Evolutionary conservation across 2,888 invertebrate genomes (phyloP), one percentile per base, ranked within the genome.

Genomic region (Dorcus hopei): DNA sequence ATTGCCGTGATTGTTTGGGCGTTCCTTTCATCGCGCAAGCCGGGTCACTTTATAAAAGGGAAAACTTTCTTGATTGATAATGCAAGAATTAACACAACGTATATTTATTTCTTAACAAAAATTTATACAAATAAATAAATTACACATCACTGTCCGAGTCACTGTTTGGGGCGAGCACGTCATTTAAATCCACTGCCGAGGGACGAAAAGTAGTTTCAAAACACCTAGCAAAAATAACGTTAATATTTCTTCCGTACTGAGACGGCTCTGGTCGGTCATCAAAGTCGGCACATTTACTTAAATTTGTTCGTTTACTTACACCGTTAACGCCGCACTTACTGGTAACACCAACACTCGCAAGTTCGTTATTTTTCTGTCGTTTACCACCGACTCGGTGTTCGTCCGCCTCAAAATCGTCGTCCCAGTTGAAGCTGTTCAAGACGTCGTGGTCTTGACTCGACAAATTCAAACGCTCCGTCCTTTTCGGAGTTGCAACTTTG

Each of bases 151-250:
- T 70, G 58, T 76, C 75, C 6, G 72, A 67, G 65, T 91, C 91
- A 1, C 90, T 89, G 73, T 90, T 87, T 58, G 85, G 85, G n/a
- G 86, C 90, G 67, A 88, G 80, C 43, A 89, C 79, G 49, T 79
- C 78, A 66, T 85, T 82, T 41, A 86, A 81, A 59, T 83, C 82
- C 45, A 80, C 65, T 61, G 72, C 74, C 65, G 80, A 80, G 7
- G 85, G 83, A 68, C 88, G 83, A 70, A 85, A 87, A n/a, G 90
- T 90, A 47, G 83, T 80, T 75, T 90, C 87, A 76, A 89, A 90
- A 74, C 90, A 90, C 59, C 88, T 83, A 61, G 84, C 84, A 70
- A 91, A 91, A 54, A 90, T 84, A 1, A 83, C 79, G 70, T 85
- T 83, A 0, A 87, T 80, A 33, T 33, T 33, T 68, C 75, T 81